Evolutionary conservation across 2,113 vertebrate species (phyloP).

Genomic region (Mustelus asterias): DNA sequence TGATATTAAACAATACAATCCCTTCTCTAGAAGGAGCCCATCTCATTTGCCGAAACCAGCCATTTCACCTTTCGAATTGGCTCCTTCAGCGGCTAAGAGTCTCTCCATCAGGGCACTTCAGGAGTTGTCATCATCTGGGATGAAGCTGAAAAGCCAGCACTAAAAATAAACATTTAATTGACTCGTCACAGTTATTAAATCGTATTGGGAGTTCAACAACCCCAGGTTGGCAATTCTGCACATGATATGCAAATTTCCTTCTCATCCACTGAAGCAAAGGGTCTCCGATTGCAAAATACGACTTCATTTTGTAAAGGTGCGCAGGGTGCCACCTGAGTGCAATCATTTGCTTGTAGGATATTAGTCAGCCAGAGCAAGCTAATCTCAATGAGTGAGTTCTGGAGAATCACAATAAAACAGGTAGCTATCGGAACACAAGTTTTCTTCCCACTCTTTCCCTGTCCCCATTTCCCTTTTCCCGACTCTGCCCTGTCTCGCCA

Average conservation of each 20-base stretch:
- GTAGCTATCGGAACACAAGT: not conserved
- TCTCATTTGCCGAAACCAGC: not conserved
- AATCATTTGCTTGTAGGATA: not conserved
- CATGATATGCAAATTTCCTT: not conserved
- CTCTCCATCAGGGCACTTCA: not conserved
- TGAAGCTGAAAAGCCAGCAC: not conserved
- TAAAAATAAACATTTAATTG: conserved; percentile 26
- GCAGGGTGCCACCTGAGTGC: too few relatives aligned
- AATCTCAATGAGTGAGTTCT: not conserved
- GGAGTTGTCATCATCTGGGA: not conserved
- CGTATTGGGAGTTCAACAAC: not conserved
- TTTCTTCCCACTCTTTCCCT: not conserved
- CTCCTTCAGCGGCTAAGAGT: not conserved
- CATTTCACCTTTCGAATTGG: not conserved
- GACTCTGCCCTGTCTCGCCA: not conserved
- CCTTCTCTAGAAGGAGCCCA: not conserved
- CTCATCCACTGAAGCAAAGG: not conserved
- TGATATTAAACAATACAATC: not conserved
- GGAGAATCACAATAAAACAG: not conserved
- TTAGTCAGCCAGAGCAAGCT: not conserved
- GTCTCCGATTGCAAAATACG: not conserved
- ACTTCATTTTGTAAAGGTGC: not conserved
- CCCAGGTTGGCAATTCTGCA: not conserved
- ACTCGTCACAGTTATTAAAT: not conserved
- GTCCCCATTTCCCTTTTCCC: not conserved